Conservation (phyloP, 2,888 invertebrate species). For the Cepaea hortensis region DNA sequence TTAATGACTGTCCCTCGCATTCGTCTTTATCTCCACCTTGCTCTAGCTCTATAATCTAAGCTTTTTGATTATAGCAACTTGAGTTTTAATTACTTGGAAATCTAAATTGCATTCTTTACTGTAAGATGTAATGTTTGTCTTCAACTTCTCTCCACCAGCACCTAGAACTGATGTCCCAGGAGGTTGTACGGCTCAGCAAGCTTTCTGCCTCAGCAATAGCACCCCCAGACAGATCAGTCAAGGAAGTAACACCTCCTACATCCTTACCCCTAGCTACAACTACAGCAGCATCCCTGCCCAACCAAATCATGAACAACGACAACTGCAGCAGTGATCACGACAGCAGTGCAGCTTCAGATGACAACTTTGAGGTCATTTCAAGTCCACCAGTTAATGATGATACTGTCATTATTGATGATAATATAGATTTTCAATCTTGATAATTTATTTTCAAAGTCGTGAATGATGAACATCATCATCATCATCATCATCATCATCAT, state of each 20-base stretch:
- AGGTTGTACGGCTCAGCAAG: slow-evolving; percentile 68
- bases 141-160: slow-evolving; percentile 56
- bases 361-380: slow-evolving; percentile 40
- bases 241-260: slow-evolving; percentile 30
- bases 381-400: not conserved
- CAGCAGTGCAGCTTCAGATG: slow-evolving; percentile 34
- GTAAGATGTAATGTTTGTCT: not conserved
- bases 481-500: slow-evolving; percentile 34
- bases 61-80: no score
- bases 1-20: no score
- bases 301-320: not conserved
- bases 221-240: not conserved
- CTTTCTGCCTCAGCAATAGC: slow-evolving; percentile 44
- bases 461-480: not conserved
- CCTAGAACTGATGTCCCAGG: slow-evolving; percentile 68
- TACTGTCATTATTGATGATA: not conserved
- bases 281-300: slow-evolving; percentile 2
- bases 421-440: slow-evolving; percentile 3
- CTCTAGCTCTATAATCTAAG: no score
- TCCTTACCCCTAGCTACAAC: slow-evolving; percentile 32
- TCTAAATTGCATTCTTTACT: no score
- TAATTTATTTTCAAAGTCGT: not conserved
- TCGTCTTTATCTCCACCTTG: no score
- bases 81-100: no score
- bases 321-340: slow-evolving; percentile 15